Percentiles rank a stretch among this genome's conserved stretches.
Conservation (phyloP, 2,113 vertebrate species). For the Coregonus clupeaformis region DNA sequence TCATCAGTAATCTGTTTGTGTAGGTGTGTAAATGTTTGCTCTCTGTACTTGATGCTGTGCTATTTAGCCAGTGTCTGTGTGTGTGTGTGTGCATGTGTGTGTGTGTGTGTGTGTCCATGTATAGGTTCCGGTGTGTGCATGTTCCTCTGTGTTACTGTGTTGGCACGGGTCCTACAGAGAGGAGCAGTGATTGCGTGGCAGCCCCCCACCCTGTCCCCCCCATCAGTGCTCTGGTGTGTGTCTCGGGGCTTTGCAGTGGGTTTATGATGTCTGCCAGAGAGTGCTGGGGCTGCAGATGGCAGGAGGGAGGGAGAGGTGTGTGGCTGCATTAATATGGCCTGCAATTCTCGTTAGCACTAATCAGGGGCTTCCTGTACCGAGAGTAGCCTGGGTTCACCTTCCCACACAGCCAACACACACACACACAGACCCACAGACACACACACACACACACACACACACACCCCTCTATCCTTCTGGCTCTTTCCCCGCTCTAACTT, state of each 20-base stretch:
- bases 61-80: no score
- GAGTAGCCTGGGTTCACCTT: constrained; percentile 73
- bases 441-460: constrained; percentile 25
- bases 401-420: constrained; percentile 38
- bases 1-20: constrained; percentile 47
- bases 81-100: background rate
- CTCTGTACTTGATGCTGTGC: no score
- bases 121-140: background rate
- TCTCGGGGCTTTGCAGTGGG: constrained; percentile 54
- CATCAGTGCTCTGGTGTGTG: constrained; percentile 59
- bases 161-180: constrained; percentile 30
- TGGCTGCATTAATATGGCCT: constrained; percentile 81
- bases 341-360: constrained; percentile 79
- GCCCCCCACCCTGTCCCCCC: constrained; percentile 1
- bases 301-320: constrained; percentile 69
- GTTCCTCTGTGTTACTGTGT: constrained; percentile 9
- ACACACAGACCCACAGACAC: constrained; percentile 29
- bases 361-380: constrained; percentile 79
- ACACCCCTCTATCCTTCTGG: constrained; percentile 11
- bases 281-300: constrained; percentile 71
- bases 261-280: constrained; percentile 73
- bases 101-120: background rate
- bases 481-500: constrained; percentile 40
- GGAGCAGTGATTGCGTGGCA: background rate
- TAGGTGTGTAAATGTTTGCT: constrained; percentile 55